Evolutionary conservation across 2,888 invertebrate genomes (phyloP).

Genomic region (Meandrusa payeni): DNA sequence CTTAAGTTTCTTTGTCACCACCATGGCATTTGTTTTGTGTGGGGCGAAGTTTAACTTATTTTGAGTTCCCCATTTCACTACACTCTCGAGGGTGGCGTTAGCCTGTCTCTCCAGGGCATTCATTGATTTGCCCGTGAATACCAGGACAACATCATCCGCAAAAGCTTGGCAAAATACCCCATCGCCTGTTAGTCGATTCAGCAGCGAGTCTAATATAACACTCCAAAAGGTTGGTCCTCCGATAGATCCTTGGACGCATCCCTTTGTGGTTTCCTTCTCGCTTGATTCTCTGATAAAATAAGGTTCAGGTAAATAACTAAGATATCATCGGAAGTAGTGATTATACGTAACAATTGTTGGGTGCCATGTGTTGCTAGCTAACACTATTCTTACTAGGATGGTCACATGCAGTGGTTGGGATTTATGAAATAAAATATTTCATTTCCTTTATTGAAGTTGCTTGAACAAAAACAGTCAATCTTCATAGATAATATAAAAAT

Average conservation of each 20-base stretch:
- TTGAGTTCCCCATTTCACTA: neutral
- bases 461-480: too few species aligned
- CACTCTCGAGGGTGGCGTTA: conserved; percentile 7
- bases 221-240: conserved; percentile 24
- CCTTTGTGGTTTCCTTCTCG: conserved; percentile 7
- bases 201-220: conserved; percentile 16
- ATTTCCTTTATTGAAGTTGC: too few species aligned
- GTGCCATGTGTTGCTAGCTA: too few species aligned
- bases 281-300: too few species aligned
- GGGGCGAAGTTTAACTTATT: conserved; percentile 11
- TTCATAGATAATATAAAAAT: too few species aligned
- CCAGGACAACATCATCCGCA: conserved; percentile 20
- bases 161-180: conserved; percentile 14
- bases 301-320: too few species aligned
- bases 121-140: conserved; percentile 1
- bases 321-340: too few species aligned
- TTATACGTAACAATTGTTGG: too few species aligned
- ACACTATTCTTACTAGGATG: too few species aligned
- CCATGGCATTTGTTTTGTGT: conserved; percentile 13
- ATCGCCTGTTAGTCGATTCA: neutral
- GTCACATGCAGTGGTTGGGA: too few species aligned
- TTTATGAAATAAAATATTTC: too few species aligned
- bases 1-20: conserved; percentile 6
- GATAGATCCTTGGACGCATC: conserved; percentile 24
- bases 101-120: neutral